A percentile compares a stretch with the other conserved stretches of the same genome.
Conservation (phyloP, 2,113 vertebrate species). For the Pygoscelis adeliae region DNA sequence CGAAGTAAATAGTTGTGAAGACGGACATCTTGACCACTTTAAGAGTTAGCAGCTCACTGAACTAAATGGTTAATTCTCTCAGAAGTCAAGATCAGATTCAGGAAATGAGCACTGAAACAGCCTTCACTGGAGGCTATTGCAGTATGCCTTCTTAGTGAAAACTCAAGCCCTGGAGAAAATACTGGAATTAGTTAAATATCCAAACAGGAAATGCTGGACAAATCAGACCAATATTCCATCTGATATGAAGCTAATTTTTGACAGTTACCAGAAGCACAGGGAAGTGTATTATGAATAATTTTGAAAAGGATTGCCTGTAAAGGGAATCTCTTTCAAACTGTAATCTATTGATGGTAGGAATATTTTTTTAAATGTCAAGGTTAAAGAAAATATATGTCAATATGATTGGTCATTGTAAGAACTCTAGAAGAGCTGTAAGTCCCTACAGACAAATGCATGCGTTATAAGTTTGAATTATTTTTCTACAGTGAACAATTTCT, state of each 20-base stretch:
- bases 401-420: not conserved
- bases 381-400: not conserved
- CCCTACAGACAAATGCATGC: not conserved
- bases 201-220: conserved; percentile 39
- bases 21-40: not conserved
- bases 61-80: not conserved
- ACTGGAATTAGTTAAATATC: conserved; percentile 31
- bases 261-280: not conserved
- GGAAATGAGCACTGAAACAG: not conserved
- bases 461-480: not conserved
- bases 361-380: not conserved
- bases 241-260: conserved; percentile 10
- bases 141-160: not conserved
- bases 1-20: not conserved
- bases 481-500: not conserved
- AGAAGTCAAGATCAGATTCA: conserved; percentile 1
- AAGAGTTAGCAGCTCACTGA: not conserved
- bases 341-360: not conserved
- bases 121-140: not conserved
- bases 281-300: not conserved
- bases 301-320: not conserved
- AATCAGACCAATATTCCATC: not conserved
- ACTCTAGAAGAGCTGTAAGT: not conserved
- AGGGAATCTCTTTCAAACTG: not conserved
- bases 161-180: conserved; percentile 19